Conservation (phyloP, 2,797 vertebrate genomes). For the Sebastes steindachneri region DNA sequence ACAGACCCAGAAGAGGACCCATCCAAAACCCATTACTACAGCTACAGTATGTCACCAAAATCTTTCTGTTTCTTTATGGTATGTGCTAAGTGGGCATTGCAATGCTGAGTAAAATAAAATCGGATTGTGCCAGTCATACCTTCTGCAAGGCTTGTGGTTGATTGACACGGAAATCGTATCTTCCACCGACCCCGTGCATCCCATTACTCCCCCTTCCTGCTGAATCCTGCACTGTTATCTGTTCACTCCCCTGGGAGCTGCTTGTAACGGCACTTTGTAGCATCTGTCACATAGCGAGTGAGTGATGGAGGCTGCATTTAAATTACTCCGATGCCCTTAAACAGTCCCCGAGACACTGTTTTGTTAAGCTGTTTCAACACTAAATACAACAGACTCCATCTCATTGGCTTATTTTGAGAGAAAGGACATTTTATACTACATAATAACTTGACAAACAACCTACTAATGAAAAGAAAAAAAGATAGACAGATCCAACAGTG, state of each 20-base stretch:
- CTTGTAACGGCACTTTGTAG: constrained; percentile 53
- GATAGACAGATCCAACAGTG: not conserved
- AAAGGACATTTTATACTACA: not conserved
- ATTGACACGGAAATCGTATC: constrained; percentile 35
- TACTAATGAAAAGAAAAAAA: not conserved
- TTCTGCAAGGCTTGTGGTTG: constrained; percentile 1
- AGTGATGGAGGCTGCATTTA: constrained; percentile 38
- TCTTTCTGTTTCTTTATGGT: not conserved
- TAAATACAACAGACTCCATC: not conserved
- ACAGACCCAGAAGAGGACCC: constrained; percentile 42
- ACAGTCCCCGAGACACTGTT: not conserved
- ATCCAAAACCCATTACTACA: constrained; percentile 31
- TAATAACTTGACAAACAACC: not conserved
- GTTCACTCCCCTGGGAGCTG: constrained; percentile 37
- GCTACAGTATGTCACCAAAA: not conserved
- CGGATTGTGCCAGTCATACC: not conserved
- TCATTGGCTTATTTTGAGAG: too few relatives aligned
- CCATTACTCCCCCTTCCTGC: constrained; percentile 28
- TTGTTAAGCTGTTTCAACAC: not conserved
- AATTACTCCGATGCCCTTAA: constrained; percentile 15
- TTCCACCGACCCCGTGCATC: constrained; percentile 32
- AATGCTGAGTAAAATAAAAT: not conserved
- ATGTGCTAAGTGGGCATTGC: not conserved
- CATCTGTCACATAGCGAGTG: constrained; percentile 57
- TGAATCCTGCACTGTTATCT: constrained; percentile 33